Conservation (phyloP, 1,140 invertebrate species). For the Euwallacea similis region DNA sequence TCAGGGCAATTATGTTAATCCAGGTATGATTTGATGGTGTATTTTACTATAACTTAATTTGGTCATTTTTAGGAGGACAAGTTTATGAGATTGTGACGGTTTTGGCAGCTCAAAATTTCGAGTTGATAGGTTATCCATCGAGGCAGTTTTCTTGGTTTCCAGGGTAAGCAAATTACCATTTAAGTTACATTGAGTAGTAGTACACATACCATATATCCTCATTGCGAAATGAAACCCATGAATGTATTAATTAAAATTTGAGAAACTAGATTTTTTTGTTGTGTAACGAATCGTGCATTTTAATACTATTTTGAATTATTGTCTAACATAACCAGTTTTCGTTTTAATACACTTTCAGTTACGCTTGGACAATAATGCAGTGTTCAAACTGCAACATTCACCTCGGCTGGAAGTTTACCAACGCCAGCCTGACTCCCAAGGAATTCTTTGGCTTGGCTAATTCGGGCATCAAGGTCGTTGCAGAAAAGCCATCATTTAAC, state of each 20-base stretch:
- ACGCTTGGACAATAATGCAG: slow-evolving; percentile 76
- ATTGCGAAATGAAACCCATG: too few species aligned
- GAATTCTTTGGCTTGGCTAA: slow-evolving; percentile 73
- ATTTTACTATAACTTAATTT: neutral
- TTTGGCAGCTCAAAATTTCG: slow-evolving; percentile 63
- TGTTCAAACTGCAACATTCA: slow-evolving; percentile 69
- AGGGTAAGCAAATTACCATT: slow-evolving; percentile 59
- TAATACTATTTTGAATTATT: neutral
- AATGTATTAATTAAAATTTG: too few species aligned
- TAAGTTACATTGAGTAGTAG: too few species aligned
- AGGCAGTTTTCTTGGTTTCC: slow-evolving; percentile 84
- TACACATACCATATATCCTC: too few species aligned
- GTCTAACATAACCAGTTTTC: neutral
- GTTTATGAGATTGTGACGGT: slow-evolving; percentile 84
- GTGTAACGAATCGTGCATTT: neutral
- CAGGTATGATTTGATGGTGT: slow-evolving; percentile 50
- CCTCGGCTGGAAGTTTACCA: slow-evolving; percentile 80
- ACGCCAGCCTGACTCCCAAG: slow-evolving; percentile 64
- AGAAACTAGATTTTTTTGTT: neutral
- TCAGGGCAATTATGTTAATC: slow-evolving; percentile 81
- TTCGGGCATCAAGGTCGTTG: slow-evolving; percentile 47
- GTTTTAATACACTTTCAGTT: slow-evolving; percentile 57
- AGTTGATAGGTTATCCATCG: slow-evolving; percentile 61
- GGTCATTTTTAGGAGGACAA: slow-evolving; percentile 60
- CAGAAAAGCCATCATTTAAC: slow-evolving; percentile 7